A percentile compares a stretch with the other conserved stretches of the same genome.
Evolutionary conservation across 2,888 invertebrate species (phyloP).

Genomic region (Nematopogon swammerdamellus): DNA sequence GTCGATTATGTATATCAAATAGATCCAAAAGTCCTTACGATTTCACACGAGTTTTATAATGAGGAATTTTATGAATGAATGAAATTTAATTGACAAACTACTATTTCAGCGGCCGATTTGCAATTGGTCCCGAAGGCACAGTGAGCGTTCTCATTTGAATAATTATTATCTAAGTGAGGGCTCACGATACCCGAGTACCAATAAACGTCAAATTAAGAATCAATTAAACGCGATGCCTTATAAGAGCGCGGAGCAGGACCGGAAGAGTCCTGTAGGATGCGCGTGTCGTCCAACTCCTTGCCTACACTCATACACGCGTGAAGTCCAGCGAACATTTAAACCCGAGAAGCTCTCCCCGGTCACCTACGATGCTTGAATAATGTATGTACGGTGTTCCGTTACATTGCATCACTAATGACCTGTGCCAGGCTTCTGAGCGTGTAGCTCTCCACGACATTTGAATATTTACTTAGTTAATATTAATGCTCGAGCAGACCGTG

Average conservation of each 20-base stretch:
- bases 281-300: no score
- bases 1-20: no score
- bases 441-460: slow-evolving; percentile 11
- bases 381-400: slow-evolving; percentile 30
- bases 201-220: slow-evolving; percentile 26
- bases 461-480: slow-evolving; percentile 27
- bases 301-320: not conserved
- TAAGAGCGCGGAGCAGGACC: not conserved
- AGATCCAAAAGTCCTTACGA: no score
- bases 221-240: slow-evolving; percentile 18
- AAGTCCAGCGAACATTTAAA: not conserved
- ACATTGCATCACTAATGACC: slow-evolving; percentile 44
- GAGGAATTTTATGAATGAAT: no score
- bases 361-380: slow-evolving; percentile 11
- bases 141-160: slow-evolving; percentile 20
- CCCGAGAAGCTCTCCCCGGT: slow-evolving; percentile 1
- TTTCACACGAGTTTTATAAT: no score
- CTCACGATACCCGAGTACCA: slow-evolving; percentile 5
- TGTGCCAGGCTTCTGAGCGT: slow-evolving; percentile 16
- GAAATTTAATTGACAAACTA: no score
- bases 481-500: slow-evolving; percentile 16
- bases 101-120: not conserved
- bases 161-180: slow-evolving; percentile 16
- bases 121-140: not conserved
- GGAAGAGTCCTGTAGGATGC: not conserved